Evolutionary conservation across 2,888 invertebrate genomes (phyloP), one percentile per base, ranked within the genome.

Genomic region (Trissolcus brochymenae): DNA sequence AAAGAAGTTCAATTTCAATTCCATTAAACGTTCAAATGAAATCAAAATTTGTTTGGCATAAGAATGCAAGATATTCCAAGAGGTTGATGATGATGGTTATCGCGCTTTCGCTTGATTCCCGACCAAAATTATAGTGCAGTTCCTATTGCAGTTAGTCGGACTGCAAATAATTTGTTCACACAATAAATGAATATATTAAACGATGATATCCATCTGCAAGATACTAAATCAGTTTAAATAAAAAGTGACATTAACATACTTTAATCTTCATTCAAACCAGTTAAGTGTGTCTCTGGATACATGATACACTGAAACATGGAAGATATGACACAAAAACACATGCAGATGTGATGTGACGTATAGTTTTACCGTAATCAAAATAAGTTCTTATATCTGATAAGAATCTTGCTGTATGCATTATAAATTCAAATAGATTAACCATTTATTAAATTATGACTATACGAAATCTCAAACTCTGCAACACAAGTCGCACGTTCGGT

Each of bases 331-430:
- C 67, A 67, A 71, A 76, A 71, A 70, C 71, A 62, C 76, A 71
- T 66, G 70, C 61, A 76, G 68, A 76, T 76, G 70, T 41, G 76
- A 76, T 55, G 57, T 60, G 65, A 71, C 66, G 76, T 76, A 72
- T 76, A 76, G 76, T 71, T 76, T 76, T 71, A 72, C 76, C 72
- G 71, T 76, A 76, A 76, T 67, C 72, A 76, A 72, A 76, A 61
- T 71, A 76, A 71, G 62, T 67, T 64, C 71, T 76, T 71, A 72
- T 61, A 71, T 65, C 62, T 67, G 76, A 76, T 76, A 76, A 72
- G 57, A 4, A 76, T 76, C 76, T 60, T 60, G 59, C 57, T 59
- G 57, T 61, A 25, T 61, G 57, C 50, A 61, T 56, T 76, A 76
- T 71, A 76, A 71, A 76, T 76, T 76, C 65, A 61, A 60, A 71